phyloP scores from a whole-genome alignment of 2,888 invertebrate species.

The Dryadula phaetusa region DNA sequence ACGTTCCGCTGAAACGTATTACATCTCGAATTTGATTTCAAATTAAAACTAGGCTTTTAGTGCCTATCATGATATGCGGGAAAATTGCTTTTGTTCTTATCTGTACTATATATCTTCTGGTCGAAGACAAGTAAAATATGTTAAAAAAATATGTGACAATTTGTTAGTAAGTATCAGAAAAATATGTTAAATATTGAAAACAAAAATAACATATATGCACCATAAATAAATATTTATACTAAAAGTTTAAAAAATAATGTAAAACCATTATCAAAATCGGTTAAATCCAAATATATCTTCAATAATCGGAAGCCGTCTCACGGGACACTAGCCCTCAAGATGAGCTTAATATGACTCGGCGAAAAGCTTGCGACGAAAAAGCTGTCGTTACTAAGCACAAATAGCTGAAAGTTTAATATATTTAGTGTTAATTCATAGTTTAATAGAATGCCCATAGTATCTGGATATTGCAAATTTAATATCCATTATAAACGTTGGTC shows the following conservation, averaged over 20 bases:
- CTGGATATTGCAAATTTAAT: neutral
- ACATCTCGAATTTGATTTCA: no score
- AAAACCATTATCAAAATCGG: conserved; percentile 47
- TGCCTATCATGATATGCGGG: no score
- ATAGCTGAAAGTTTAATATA: conserved; percentile 12
- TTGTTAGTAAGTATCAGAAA: no score
- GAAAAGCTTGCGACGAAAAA: conserved; percentile 51
- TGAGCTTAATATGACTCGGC: conserved; percentile 79
- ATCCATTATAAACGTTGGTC: neutral
- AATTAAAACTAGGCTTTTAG: no score
- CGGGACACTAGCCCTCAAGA: conserved; percentile 68
- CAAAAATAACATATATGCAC: no score
- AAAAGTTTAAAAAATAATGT: neutral
- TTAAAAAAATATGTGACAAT: no score
- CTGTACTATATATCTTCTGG: no score
- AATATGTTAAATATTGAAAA: no score
- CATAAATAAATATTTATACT: no score
- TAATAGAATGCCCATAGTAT: neutral
- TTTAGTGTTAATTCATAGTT: conserved; percentile 4
- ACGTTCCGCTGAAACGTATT: no score
- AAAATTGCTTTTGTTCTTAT: no score
- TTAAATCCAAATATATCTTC: conserved; percentile 48
- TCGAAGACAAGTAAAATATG: no score
- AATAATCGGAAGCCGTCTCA: conserved; percentile 71
- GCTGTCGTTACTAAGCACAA: conserved; percentile 34